Evolutionary conservation across 2,113 vertebrate species (phyloP).

Genomic region (Spilogale gracilis): DNA sequence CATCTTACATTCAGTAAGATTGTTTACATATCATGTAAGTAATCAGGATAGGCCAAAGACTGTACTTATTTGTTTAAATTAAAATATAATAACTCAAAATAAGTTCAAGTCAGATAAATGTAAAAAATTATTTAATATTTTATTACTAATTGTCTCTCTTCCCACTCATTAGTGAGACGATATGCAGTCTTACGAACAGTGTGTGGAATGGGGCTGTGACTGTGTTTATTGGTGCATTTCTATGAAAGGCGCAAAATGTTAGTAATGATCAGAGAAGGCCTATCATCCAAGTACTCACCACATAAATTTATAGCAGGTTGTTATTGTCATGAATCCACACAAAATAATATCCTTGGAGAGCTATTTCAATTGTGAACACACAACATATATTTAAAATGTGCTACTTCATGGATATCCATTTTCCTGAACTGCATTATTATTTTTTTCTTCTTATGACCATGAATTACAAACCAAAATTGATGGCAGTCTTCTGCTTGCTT

Average conservation of each 20-base stretch:
- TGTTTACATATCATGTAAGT: background rate
- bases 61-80: slow-evolving; percentile 23
- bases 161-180: background rate
- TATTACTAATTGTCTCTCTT: background rate
- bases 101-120: background rate
- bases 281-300: background rate
- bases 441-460: background rate
- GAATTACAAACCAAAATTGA: slow-evolving; percentile 46
- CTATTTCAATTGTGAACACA: background rate
- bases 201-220: accelerated
- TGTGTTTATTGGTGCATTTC: background rate
- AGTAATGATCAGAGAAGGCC: background rate
- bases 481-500: slow-evolving; percentile 32
- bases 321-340: background rate
- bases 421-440: background rate
- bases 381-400: background rate
- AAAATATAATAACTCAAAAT: background rate
- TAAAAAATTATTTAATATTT: background rate
- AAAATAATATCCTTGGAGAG: slow-evolving; percentile 4
- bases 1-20: background rate
- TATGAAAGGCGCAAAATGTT: background rate
- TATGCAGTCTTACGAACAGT: too few species aligned
- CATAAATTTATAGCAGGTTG: background rate
- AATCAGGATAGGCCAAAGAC: background rate
- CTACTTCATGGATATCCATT: background rate